Evolutionary conservation across 1,140 invertebrate genomes (phyloP).

Genomic region (Venustaconcha ellipsiformis): DNA sequence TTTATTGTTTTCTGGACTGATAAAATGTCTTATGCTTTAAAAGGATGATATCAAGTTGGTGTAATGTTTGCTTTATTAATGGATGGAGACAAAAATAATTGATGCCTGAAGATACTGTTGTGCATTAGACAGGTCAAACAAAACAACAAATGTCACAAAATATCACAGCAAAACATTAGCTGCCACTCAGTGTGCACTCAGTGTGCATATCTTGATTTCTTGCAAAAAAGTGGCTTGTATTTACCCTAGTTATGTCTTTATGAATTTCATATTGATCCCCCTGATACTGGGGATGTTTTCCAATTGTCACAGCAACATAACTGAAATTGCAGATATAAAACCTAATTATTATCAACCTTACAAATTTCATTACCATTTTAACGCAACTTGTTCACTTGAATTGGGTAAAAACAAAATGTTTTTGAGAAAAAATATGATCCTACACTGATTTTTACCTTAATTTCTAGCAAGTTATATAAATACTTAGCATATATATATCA

Average conservation of each 20-base stretch:
- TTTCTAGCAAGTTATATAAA: not conserved
- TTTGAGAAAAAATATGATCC: not conserved
- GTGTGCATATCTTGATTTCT: slow-evolving; percentile 1
- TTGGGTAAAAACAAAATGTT: not conserved
- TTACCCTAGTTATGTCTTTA: slow-evolving; percentile 54
- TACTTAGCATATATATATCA: not conserved
- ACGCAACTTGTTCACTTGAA: not conserved
- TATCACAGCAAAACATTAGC: not conserved
- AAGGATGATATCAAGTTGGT: too few species aligned
- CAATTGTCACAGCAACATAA: slow-evolving; percentile 62
- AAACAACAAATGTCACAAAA: slow-evolving; percentile 1
- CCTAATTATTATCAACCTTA: not conserved
- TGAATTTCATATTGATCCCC: slow-evolving; percentile 54
- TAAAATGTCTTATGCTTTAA: too few species aligned
- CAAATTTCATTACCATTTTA: not conserved
- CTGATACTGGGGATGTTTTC: slow-evolving; percentile 59
- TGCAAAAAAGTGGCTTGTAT: slow-evolving; percentile 12
- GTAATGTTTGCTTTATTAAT: too few species aligned
- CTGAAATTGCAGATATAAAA: slow-evolving; percentile 42
- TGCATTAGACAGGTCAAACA: not conserved
- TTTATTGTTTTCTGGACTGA: too few species aligned
- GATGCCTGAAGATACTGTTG: too few species aligned
- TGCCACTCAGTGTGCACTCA: not conserved
- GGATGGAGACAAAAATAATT: not conserved
- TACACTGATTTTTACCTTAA: not conserved